Conservation (phyloP, 2,888 invertebrate species). For the Junonia oenone region DNA sequence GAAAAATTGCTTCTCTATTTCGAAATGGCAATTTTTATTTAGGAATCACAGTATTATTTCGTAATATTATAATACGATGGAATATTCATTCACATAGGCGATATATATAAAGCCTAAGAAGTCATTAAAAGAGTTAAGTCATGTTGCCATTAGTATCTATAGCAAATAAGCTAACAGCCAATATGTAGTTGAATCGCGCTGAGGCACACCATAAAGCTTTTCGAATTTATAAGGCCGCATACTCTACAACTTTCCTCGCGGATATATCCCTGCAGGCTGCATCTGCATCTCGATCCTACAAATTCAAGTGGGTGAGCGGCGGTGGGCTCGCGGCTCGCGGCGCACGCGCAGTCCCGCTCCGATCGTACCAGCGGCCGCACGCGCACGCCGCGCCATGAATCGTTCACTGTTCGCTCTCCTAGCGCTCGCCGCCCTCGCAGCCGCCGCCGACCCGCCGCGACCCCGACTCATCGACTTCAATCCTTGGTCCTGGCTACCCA, state of each 20-base stretch:
- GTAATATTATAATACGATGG: no score
- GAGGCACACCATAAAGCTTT: slow-evolving; percentile 9
- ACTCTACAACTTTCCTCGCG: slow-evolving; percentile 21
- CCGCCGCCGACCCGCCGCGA: slow-evolving; percentile 52
- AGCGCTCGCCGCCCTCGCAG: slow-evolving; percentile 60
- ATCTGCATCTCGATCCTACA: slow-evolving; percentile 47
- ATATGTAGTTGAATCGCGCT: slow-evolving; percentile 7
- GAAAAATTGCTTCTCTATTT: no score
- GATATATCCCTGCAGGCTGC: slow-evolving; percentile 32
- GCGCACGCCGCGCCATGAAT: slow-evolving; percentile 66
- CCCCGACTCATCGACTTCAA: slow-evolving; percentile 69
- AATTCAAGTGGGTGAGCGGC: slow-evolving; percentile 54
- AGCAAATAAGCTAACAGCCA: neutral
- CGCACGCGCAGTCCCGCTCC: slow-evolving; percentile 73
- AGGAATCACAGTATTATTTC: no score
- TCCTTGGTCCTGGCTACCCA: slow-evolving; percentile 73
- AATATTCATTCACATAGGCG: no score
- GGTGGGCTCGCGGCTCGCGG: slow-evolving; percentile 43
- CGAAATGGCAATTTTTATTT: no score
- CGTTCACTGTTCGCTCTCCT: slow-evolving; percentile 56
- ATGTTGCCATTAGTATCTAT: no score
- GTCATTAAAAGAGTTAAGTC: no score
- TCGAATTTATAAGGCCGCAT: slow-evolving; percentile 21
- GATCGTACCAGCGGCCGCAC: slow-evolving; percentile 69
- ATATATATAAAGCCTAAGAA: no score